Percentiles rank a stretch among this genome's conserved stretches.
Conservation (phyloP, 1,140 invertebrate species). For the Halictus rubicundus region DNA sequence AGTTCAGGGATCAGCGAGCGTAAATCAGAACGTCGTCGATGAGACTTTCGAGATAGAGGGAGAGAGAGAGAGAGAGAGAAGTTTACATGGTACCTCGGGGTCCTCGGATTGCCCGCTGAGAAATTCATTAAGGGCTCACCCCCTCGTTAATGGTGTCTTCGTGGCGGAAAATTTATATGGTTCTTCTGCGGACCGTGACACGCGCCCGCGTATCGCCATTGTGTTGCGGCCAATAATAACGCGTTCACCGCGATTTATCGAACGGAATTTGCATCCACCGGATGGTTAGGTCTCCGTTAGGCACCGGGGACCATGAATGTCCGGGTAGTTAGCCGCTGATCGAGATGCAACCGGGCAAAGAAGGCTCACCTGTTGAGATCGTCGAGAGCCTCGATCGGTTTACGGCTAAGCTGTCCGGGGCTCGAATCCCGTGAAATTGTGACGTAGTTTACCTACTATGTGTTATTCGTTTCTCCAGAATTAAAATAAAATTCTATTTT, state of each 20-base stretch:
- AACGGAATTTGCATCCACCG: conserved; percentile 12
- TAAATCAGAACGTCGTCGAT: conserved; percentile 75
- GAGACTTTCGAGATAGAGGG: conserved; percentile 61
- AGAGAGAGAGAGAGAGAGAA: not conserved
- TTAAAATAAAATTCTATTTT: too few relatives aligned
- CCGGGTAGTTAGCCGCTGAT: not conserved
- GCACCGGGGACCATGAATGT: too few relatives aligned
- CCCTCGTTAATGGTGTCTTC: conserved; percentile 46
- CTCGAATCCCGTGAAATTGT: too few relatives aligned
- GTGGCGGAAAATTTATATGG: conserved; percentile 47
- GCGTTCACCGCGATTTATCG: conserved; percentile 4
- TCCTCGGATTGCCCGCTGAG: conserved; percentile 64
- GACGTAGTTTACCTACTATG: too few relatives aligned
- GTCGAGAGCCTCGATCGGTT: not conserved
- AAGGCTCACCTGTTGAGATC: not conserved
- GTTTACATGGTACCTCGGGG: conserved; percentile 42
- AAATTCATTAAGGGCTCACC: conserved; percentile 71
- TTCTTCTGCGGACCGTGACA: not conserved
- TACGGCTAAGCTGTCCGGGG: too few relatives aligned
- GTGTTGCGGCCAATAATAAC: not conserved
- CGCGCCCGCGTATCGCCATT: not conserved
- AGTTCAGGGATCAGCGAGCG: conserved; percentile 61
- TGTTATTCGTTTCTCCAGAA: too few relatives aligned
- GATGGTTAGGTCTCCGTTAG: not conserved
- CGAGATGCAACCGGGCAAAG: too few relatives aligned